Evolutionary conservation across 2,113 vertebrate genomes (phyloP).

Genomic region (Brienomyrus brachyistius): DNA sequence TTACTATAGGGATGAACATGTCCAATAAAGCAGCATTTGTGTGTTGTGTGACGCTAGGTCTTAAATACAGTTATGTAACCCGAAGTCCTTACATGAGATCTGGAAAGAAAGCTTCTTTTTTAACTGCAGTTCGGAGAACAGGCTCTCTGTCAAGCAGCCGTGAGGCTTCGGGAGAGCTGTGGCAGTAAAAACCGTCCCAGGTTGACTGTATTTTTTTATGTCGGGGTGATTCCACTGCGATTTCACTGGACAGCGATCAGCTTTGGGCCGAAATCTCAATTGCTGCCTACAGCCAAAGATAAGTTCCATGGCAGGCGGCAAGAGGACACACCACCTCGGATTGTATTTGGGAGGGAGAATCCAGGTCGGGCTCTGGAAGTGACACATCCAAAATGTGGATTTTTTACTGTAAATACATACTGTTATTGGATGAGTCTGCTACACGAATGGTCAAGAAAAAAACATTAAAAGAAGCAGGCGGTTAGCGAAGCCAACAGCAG

Average conservation of each 20-base stretch:
- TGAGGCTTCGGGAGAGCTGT: neutral
- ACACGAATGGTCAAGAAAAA: neutral
- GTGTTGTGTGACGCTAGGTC: neutral
- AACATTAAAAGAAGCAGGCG: neutral
- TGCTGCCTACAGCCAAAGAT: neutral
- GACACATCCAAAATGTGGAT: neutral
- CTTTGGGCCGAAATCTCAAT: neutral
- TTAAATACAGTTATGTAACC: neutral
- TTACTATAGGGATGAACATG: neutral
- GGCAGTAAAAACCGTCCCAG: neutral
- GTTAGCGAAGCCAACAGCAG: neutral
- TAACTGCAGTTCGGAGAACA: neutral
- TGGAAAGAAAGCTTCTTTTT: neutral
- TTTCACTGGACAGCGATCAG: neutral
- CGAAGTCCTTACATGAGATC: neutral
- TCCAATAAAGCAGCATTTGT: neutral
- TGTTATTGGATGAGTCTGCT: neutral
- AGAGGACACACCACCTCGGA: neutral
- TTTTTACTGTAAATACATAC: neutral
- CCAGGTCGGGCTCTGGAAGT: neutral
- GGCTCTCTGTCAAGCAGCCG: neutral
- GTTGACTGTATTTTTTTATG: neutral
- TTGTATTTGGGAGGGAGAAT: neutral
- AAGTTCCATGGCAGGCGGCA: neutral
- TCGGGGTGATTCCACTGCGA: neutral